These are phyloP conservation scores for Drosophila sturtevanti DNA, from an alignment of 1,140 invertebrate species.

Conservation along the genomic window DNA sequence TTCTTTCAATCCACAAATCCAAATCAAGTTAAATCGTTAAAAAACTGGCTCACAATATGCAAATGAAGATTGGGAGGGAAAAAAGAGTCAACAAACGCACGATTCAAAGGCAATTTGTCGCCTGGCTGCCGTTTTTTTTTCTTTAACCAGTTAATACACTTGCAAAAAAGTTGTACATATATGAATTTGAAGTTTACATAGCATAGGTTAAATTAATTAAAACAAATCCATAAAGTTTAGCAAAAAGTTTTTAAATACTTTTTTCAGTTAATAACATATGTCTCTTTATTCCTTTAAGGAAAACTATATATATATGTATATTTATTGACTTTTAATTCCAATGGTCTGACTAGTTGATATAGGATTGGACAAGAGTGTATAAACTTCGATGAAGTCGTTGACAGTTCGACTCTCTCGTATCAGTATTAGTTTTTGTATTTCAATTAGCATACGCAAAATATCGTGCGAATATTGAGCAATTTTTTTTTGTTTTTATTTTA, in stretches of 20 bases:
- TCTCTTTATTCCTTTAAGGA: too few relatives aligned
- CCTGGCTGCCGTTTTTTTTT: conserved; percentile 25
- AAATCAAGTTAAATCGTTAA: conserved; percentile 22
- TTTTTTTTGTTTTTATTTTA: conserved; percentile 24
- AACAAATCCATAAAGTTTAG: too few relatives aligned
- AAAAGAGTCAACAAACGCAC: conserved; percentile 68
- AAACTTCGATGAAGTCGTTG: not conserved
- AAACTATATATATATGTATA: too few relatives aligned
- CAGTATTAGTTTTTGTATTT: conserved; percentile 39
- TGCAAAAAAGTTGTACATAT: not conserved
- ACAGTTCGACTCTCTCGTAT: not conserved
- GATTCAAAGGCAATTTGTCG: conserved; percentile 70
- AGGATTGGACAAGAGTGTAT: not conserved
- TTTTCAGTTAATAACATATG: too few relatives aligned
- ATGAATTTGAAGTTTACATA: too few relatives aligned
- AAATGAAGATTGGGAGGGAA: conserved; percentile 45
- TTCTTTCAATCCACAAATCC: conserved; percentile 47
- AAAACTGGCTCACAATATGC: conserved; percentile 71
- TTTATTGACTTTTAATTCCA: too few relatives aligned
- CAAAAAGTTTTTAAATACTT: too few relatives aligned
- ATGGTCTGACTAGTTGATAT: not conserved
- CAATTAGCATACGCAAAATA: conserved; percentile 57
- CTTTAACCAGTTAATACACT: conserved; percentile 3
- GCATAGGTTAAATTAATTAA: conserved; percentile 23
- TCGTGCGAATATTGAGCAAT: conserved; percentile 65